Conservation (phyloP, 1,140 invertebrate genomes). For the Tetragnatha versicolor region DNA sequence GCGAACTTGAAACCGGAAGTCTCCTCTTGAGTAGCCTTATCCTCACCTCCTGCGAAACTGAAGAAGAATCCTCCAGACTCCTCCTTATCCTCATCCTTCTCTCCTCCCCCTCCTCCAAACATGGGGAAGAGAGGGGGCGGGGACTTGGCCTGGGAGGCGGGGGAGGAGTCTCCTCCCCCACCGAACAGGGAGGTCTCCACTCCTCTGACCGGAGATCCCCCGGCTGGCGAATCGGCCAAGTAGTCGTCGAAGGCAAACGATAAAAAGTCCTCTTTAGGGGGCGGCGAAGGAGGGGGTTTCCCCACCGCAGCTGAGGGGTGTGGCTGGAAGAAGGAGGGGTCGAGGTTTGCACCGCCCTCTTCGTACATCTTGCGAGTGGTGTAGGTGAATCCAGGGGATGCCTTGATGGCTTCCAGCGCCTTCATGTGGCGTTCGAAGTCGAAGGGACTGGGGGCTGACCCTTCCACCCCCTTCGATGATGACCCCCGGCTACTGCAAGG, state of each 20-base stretch:
- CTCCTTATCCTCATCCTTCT: not conserved
- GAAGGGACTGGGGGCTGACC: not conserved
- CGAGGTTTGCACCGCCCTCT: not conserved
- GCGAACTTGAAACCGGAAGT: conserved; percentile 6
- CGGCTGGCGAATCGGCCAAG: conserved; percentile 3
- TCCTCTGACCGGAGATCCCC: not conserved
- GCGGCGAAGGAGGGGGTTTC: no score
- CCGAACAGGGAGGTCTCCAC: conserved; percentile 37
- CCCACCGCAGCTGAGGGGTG: not conserved
- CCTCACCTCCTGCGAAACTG: not conserved
- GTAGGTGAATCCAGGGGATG: conserved; percentile 12
- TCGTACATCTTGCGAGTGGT: conserved; percentile 13
- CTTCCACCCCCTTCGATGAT: not conserved
- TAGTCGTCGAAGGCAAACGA: conserved; percentile 25
- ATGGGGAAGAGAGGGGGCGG: not conserved
- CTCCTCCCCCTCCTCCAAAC: not conserved
- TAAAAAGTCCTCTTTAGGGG: not conserved
- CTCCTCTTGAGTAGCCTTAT: not conserved
- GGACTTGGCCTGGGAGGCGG: not conserved
- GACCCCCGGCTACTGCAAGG: no score
- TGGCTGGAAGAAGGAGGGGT: not conserved
- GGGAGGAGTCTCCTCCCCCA: not conserved
- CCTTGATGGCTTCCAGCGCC: not conserved
- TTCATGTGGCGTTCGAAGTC: conserved; percentile 40
- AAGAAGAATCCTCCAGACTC: not conserved